phyloP scores from a whole-genome alignment of 2,113 vertebrate species.

The Corydoras sp. region DNA sequence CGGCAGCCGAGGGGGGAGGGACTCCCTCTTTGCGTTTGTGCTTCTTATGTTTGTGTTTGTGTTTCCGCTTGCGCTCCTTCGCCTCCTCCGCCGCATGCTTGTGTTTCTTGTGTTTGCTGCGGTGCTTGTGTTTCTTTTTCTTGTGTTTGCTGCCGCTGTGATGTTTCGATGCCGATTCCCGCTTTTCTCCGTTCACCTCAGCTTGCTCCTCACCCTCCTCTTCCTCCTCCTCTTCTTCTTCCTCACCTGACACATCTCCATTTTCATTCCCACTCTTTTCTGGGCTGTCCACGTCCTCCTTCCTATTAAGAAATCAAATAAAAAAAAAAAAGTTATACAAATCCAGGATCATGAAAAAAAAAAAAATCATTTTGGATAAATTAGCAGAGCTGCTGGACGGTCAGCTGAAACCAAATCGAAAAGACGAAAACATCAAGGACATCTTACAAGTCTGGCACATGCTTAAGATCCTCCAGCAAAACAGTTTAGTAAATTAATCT shows the following conservation, averaged over 20 bases:
- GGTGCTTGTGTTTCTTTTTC: conserved; percentile 98
- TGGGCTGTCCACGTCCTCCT: conserved; percentile 79
- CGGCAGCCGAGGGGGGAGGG: conserved; percentile 34
- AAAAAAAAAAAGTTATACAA: no score
- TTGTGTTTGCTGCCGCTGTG: conserved; percentile 82
- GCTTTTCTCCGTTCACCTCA: conserved; percentile 75
- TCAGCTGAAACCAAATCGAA: no score
- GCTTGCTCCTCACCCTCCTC: conserved; percentile 60
- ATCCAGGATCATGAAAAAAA: no score
- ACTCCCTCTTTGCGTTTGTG: conserved; percentile 85
- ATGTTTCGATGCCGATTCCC: conserved; percentile 74
- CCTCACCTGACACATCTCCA: conserved; percentile 84
- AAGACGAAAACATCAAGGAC: no score
- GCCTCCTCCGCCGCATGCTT: conserved; percentile 91
- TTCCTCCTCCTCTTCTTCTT: conserved; percentile 63
- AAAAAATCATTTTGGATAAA: no score
- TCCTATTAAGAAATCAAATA: conserved; percentile 52
- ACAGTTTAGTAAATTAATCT: no score
- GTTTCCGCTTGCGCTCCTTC: conserved; percentile 89
- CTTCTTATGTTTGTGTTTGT: conserved; percentile 96
- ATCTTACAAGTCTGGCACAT: no score
- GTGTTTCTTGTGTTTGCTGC: conserved; percentile 97
- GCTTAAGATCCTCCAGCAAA: no score
- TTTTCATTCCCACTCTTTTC: conserved; percentile 88
- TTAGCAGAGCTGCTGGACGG: no score